phyloP scores from a whole-genome alignment of 2,888 invertebrate genomes.

The Acanthacorydalis orientalis region DNA sequence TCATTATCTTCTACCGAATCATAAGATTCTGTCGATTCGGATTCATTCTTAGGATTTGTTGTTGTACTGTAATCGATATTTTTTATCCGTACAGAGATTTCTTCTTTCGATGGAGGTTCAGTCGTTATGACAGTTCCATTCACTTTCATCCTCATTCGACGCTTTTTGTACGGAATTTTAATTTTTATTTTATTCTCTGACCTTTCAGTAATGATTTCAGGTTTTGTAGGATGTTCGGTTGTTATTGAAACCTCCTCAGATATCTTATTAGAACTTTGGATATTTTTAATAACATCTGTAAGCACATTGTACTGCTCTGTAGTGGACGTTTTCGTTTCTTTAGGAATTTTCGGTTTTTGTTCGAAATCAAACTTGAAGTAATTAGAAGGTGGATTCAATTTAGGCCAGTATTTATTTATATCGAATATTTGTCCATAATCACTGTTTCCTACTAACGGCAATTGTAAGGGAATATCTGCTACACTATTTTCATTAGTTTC shows the following conservation, averaged over 20 bases:
- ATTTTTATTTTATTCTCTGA: too few species aligned
- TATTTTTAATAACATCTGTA: constrained; percentile 31
- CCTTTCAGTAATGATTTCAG: too few species aligned
- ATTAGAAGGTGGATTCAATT: not conserved
- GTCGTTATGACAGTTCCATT: constrained; percentile 7
- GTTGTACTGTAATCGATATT: constrained; percentile 11
- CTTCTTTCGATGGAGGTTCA: constrained; percentile 16
- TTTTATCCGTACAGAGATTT: constrained; percentile 20
- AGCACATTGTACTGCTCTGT: constrained; percentile 28
- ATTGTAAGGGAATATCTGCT: constrained; percentile 1
- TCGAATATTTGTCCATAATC: constrained; percentile 7
- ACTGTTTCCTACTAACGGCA: not conserved
- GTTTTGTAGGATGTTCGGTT: constrained; percentile 4
- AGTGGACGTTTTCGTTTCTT: constrained; percentile 25
- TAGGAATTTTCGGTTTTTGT: constrained; percentile 19
- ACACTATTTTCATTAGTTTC: constrained; percentile 1
- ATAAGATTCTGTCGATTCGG: constrained; percentile 6
- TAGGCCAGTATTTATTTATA: constrained; percentile 7
- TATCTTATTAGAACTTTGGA: constrained; percentile 18
- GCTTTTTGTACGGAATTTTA: too few species aligned
- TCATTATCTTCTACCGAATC: constrained; percentile 14
- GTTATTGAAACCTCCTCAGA: constrained; percentile 1
- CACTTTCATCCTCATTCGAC: too few species aligned
- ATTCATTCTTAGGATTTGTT: too few species aligned
- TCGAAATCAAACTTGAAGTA: not conserved